Base-by-base conservation (phyloP, 2,113 vertebrate species). In the Salminus brasiliensis region DNA sequence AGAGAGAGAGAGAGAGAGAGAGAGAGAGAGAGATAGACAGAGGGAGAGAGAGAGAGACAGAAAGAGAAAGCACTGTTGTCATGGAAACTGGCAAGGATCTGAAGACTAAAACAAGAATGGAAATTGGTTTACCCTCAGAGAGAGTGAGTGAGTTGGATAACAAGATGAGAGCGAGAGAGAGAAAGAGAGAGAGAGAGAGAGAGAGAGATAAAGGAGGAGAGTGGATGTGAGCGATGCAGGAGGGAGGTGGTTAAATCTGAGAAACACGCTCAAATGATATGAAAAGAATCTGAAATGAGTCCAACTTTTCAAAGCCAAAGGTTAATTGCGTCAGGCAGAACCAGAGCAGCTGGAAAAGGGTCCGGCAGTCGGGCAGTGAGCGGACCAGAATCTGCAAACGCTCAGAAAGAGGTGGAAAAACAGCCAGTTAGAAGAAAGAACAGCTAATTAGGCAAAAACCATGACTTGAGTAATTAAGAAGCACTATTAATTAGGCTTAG, bases 71-170 rank as follows among this genome's bases (percentile, higher is more conserved):
- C 90, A 92, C 86, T 93, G 96, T 98, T 96, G 93, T 95, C 96
- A 98, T 97, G 95, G 96, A 93, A 95, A 97, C 95, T 93, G 91
- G 90, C 80, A 93, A 88, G 85, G 93, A 94, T 95, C 92, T 94
- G 92, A 93, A 91, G 91, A 92, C 92, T 92, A 93, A 92, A 94
- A 92, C 85, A 92, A 93, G 92, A 95, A 93, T 92, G 93, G 90
- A 95, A 96, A 95, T 94, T 77, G 72, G 91, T 95, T 95, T 95
- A 93, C 85, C 89, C 85, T 91, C 72, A 86, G 85, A 89, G 87
- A 90, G 82, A 76, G 90, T 83, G 90, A 88, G 84, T 87, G 88
- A 49, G 86, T 88, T 85, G 85, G 67, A 66, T 74, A 80, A 81
- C 63, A 78, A 85, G 74, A 81, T 68, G 55, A 74, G 66, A 72